Evolutionary conservation across 2,888 invertebrate genomes (phyloP).

Genomic region (Drosophila borborema): DNA sequence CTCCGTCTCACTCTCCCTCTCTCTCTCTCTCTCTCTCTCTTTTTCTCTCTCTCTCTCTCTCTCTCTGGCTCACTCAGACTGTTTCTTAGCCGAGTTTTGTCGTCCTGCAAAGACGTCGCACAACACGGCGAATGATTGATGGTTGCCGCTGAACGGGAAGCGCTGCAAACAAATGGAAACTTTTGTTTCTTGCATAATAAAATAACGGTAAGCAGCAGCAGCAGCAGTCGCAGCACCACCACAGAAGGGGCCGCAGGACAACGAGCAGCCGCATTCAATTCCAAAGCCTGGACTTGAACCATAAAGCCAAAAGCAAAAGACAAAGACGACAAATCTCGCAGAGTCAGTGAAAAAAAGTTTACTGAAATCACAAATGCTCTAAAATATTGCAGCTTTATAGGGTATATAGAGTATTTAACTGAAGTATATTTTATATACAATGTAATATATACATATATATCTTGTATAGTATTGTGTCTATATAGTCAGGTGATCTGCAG

Average conservation of each 20-base stretch:
- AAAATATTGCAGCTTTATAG: too few relatives aligned
- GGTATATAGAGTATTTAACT: background rate
- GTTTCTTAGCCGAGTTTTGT: conserved; percentile 11
- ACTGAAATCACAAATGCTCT: conserved; percentile 19
- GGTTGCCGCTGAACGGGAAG: conserved; percentile 72
- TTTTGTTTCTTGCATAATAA: conserved; percentile 81
- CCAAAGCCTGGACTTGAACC: conserved; percentile 4
- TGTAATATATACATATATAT: background rate
- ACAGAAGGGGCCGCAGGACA: conserved; percentile 12
- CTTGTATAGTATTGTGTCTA: background rate
- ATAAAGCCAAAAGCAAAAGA: conserved; percentile 21
- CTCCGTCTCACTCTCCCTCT: background rate
- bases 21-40: background rate
- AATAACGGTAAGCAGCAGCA: conserved; percentile 59
- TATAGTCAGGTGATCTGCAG: background rate
- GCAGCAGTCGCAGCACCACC: background rate
- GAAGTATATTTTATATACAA: background rate
- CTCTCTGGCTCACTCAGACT: conserved; percentile 1
- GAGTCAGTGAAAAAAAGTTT: background rate
- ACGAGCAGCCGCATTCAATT: conserved; percentile 5
- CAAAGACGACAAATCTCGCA: conserved; percentile 1
- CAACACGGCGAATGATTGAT: conserved; percentile 80
- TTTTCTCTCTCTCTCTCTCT: conserved; percentile 7
- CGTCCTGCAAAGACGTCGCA: conserved; percentile 61
- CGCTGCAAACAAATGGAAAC: conserved; percentile 79